Evolutionary conservation across 2,888 invertebrate species (phyloP).

Genomic region (Eulithis testata): DNA sequence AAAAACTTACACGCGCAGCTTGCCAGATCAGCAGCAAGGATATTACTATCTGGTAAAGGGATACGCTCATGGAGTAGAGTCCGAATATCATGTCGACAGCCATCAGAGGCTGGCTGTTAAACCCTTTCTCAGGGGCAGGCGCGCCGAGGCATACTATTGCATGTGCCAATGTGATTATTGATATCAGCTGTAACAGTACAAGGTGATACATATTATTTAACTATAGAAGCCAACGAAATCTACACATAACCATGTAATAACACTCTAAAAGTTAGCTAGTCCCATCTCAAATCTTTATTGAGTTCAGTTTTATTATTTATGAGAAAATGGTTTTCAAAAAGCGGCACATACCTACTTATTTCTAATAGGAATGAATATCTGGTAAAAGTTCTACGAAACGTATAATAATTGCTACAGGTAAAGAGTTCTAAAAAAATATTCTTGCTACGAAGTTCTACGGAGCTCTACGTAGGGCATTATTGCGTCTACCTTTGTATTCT

Average conservation of each 20-base stretch:
- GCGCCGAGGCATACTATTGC: constrained; percentile 34
- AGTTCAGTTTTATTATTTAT: no score
- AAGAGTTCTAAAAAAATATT: not conserved
- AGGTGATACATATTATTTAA: not conserved
- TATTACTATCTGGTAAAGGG: constrained; percentile 60
- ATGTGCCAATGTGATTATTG: constrained; percentile 43
- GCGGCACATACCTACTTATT: no score
- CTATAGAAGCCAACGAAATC: no score
- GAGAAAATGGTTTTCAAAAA: no score
- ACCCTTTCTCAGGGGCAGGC: constrained; percentile 22
- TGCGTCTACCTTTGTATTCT: not conserved
- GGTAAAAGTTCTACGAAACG: not conserved
- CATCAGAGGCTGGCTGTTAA: constrained; percentile 45
- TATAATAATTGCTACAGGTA: not conserved
- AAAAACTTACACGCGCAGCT: constrained; percentile 41
- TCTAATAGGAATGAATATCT: no score
- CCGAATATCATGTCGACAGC: constrained; percentile 56
- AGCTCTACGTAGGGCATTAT: not conserved
- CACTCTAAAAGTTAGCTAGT: no score
- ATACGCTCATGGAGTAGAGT: constrained; percentile 51
- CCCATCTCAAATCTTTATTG: no score
- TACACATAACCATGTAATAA: no score
- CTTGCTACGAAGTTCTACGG: constrained; percentile 1
- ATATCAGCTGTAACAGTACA: constrained; percentile 49
- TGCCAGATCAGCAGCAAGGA: constrained; percentile 56